Base-by-base conservation (phyloP, 2,888 invertebrate genomes). In the Nyleta sp. region DNA sequence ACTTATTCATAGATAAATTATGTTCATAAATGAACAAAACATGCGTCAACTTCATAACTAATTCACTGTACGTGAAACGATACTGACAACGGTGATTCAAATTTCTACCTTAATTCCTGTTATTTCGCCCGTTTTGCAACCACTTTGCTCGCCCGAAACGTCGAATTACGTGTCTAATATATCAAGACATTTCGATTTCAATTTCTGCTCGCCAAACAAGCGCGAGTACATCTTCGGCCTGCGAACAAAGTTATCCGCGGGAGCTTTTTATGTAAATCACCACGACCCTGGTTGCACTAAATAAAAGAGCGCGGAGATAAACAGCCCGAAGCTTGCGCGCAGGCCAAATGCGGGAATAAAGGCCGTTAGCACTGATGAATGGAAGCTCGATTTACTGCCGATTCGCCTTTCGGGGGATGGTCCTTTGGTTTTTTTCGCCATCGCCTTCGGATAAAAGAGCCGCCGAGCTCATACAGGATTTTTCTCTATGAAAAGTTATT, bases 311-410 rank as follows among this genome's bases (percentile, higher is more conserved):
- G 15, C 11, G 35, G 71, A 83, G 80, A 81, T 80, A 83, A 81
- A 81, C 81, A 83, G 78, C 76, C 48, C 33, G 53, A 75, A 59
- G 78, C 68, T 80, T 93, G 93, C 87, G 91, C 93, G 42, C 72
- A 78, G 77, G 74, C 78, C 79, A 80, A 83, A 83, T 81, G 81
- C 80, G 79, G 71, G 76, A 83, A 84, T 84, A 82, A 83, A 81
- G 79, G 81, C 79, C 82, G 81, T 83, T 83, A 84, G 80, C 73
- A 67, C 78, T 83, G 84, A 83, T 81, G 80, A 83, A 84, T 83
- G 81, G 80, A 50, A 64, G 77, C 81, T 80, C 80, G 78, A 82
- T 83, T 81, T 80, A 83, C 75, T 72, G 74, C 70, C 78, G 75
- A 80, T 80, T 78, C 62, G 42, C 77, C 50, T 65, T 65, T 67